Base-by-base conservation (phyloP, 2,888 invertebrate species). In the Drosophila anomalipes region DNA sequence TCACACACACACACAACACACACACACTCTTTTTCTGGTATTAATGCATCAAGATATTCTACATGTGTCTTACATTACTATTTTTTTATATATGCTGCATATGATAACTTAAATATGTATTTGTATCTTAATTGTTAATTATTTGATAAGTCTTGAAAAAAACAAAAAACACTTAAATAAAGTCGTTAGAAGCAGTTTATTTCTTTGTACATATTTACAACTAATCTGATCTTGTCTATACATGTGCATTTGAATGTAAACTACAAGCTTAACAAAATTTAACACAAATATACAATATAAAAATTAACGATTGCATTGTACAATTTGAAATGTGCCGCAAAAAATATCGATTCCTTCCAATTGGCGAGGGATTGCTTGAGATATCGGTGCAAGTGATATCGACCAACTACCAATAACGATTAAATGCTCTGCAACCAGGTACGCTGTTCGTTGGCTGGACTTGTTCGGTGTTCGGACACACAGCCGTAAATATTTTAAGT, bases 61-160 rank as follows among this genome's bases (percentile, higher is more conserved):
- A 77, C 49, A 66, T 81, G 81, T 79, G 81, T 79, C 81, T 79
- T 81, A 79, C 53, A 79, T 77, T 64, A 81, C 35, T 77, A 81
- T 65, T 61, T 74, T 79, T 79, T 72, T 80, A 73, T 81, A 70
- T 66, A 64, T 62, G 66, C 73, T 81, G 74, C 77, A 47, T 76
- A 76, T 67, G 58, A 37, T 54, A 74, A 64, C 56, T 74, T 57
- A 44, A 79, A 66, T 73, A 56, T 77, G 59, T 68, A 79, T 79
- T 76, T 80, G 73, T 84, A 80, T 78, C 89, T 81, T 80, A 75
- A 77, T 69, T 89, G 85, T 85, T 85, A 85, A 84, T 84, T 89
- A 89, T 84, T 85, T 89, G 86, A 63, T 89, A 85, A 85, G 89
- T 44, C 32, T 59, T 69, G 63, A 69, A 47, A 67, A 14, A 35